phyloP scores from a whole-genome alignment of 2,113 vertebrate genomes.

The Trematocara marginatum region DNA sequence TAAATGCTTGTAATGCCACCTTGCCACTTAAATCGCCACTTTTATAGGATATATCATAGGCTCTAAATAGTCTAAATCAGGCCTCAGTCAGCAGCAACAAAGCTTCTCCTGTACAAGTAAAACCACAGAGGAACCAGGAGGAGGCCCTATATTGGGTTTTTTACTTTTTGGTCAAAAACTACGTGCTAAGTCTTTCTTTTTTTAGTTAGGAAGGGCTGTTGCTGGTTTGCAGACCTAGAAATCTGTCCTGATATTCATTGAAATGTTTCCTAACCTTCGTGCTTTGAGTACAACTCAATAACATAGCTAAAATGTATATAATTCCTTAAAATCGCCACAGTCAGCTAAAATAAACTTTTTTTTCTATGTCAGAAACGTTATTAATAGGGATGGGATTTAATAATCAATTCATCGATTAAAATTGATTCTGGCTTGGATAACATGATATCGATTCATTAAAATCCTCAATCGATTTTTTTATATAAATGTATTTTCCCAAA shows the following conservation, averaged over 20 bases:
- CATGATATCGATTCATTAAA: too few species aligned
- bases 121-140: not conserved
- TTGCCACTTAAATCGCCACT: not conserved
- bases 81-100: not conserved
- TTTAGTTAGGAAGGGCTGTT: not conserved
- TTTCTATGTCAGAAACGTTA: not conserved
- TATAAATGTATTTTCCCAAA: too few species aligned
- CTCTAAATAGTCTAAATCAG: not conserved
- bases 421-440: too few species aligned
- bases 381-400: not conserved
- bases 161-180: not conserved
- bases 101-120: not conserved
- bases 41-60: not conserved
- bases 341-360: not conserved
- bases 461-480: too few species aligned
- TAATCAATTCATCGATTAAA: too few species aligned
- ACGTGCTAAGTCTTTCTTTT: accelerated
- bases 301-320: not conserved
- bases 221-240: not conserved
- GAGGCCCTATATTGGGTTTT: not conserved
- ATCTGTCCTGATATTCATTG: not conserved
- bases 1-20: not conserved
- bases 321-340: not conserved
- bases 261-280: not conserved
- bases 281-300: not conserved